Conservation (phyloP, 2,888 invertebrate genomes). For the Neoscelio sp. region DNA sequence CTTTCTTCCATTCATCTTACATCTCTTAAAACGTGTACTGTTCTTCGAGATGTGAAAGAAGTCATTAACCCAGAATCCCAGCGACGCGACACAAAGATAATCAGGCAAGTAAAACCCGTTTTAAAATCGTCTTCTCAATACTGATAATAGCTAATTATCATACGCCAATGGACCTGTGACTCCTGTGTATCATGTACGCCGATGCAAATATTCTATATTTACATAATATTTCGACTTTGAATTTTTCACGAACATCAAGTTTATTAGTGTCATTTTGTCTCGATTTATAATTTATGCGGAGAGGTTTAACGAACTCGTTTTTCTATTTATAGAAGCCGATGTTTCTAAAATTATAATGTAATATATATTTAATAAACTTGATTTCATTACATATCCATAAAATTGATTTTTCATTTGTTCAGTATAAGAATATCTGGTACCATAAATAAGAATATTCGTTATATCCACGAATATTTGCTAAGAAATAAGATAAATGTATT, state of each 20-base stretch:
- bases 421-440: no score
- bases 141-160: constrained; percentile 57
- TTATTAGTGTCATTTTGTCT: constrained; percentile 45
- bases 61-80: constrained; percentile 64
- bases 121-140: constrained; percentile 53
- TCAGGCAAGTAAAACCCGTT: constrained; percentile 58
- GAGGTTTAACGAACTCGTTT: constrained; percentile 39
- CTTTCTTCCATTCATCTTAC: constrained; percentile 43
- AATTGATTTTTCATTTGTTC: not conserved
- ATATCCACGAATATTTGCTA: no score
- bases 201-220: constrained; percentile 62
- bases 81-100: constrained; percentile 57
- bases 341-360: constrained; percentile 15
- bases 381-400: constrained; percentile 9
- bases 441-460: no score
- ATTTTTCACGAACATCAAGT: constrained; percentile 27
- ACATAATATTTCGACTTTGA: constrained; percentile 61
- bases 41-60: constrained; percentile 53
- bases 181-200: constrained; percentile 20
- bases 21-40: constrained; percentile 24
- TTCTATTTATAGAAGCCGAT: constrained; percentile 34
- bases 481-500: no score
- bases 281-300: constrained; percentile 41
- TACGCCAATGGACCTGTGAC: constrained; percentile 34
- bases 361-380: constrained; percentile 3